Percentiles rank a stretch among this genome's conserved stretches.
These are phyloP conservation scores for Merluccius polli DNA, from an alignment of 2,797 vertebrate genomes.

Conservation along the genomic window DNA sequence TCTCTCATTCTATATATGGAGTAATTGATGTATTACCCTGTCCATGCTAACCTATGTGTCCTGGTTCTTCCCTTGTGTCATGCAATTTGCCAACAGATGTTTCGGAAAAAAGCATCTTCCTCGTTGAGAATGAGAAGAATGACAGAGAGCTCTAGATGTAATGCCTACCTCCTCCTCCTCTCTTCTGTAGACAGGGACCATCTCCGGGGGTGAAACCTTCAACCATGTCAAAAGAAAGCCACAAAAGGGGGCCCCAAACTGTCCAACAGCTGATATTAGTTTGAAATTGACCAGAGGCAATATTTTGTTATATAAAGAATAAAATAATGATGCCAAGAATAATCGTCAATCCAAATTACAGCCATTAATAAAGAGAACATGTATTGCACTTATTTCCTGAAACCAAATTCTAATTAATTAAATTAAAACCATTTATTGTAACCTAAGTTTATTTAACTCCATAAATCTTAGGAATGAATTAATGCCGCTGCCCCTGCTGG, in stretches of 20 bases:
- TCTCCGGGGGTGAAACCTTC: conserved; percentile 34
- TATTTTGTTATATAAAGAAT: not conserved
- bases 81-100: conserved; percentile 72
- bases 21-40: not conserved
- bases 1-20: not conserved
- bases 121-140: conserved; percentile 80
- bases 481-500: not conserved
- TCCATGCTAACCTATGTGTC: not conserved
- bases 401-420: not conserved
- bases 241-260: not conserved
- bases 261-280: not conserved
- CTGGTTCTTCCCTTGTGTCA: conserved; percentile 45
- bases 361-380: too few species aligned
- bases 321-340: not conserved
- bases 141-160: conserved; percentile 77
- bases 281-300: not conserved
- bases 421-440: not conserved
- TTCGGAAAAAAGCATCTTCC: conserved; percentile 79
- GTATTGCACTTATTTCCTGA: not conserved
- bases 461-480: not conserved
- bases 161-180: conserved; percentile 41
- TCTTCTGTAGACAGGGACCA: conserved; percentile 51
- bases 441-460: not conserved
- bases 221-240: not conserved
- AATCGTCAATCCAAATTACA: not conserved